Base-by-base conservation (phyloP, 2,888 invertebrate genomes). In the Drosophila borborema region DNA sequence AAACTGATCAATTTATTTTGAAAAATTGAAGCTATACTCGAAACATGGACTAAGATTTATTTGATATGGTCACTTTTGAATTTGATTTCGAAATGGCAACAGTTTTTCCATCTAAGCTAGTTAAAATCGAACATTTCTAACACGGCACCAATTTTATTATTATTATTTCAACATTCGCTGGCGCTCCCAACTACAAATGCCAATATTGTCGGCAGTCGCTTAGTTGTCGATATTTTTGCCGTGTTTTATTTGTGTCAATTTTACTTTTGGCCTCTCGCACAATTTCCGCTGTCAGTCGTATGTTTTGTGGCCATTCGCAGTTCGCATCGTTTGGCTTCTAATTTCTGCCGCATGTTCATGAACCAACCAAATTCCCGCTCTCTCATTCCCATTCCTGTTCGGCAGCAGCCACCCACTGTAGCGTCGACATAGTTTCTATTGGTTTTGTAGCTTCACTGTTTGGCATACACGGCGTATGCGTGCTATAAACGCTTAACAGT, bases 281-380 rank as follows among this genome's bases (percentile, higher is more conserved):
- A 72, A 87, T 76, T 87, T 87, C 74, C 86, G 72, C 67, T 79
- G 74, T 68, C 85, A 72, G 80, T 75, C 59, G 67, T 80, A 68
- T 72, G 74, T 72, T 64, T 71, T 82, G 73, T 69, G 74, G 28
- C 28, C 6, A 8, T 16, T 61, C 46, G 31, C n/a, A 49, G 62
- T 63, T 71, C 54, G 70, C 68, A 70, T 66, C 74, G 76, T 55
- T 74, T 74, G 68, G 72, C 70, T 77, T 82, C 81, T 83, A 88
- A 85, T 88, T 88, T 85, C 77, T 82, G 83, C 75, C 72, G 74
- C 74, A 75, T 82, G 74, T 68, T 76, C 86, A 82, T 80, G 86
- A 77, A 82, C 83, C 77, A 80, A 80, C 45, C 6, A 72, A 84
- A 82, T 77, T 72, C 80, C 58, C 69, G 64, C 53, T 65, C 48